Percentiles rank a stretch among this genome's conserved stretches.
Conservation (phyloP, 2,888 invertebrate genomes). For the Microplitis deprimator region DNA sequence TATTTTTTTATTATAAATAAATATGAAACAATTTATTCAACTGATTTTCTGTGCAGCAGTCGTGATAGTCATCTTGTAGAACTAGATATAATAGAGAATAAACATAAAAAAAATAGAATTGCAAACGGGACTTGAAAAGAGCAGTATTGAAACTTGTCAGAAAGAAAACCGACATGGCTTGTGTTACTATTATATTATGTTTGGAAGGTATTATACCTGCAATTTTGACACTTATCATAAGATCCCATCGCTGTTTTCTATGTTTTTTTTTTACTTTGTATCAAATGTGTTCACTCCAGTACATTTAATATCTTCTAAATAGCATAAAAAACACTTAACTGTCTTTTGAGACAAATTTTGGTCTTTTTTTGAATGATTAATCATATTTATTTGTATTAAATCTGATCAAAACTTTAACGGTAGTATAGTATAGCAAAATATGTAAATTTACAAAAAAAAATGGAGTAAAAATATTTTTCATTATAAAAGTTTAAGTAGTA, state of each 20-base stretch:
- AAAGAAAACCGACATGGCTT: conserved; percentile 56
- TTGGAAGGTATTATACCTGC: conserved; percentile 66
- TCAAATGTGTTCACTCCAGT: not conserved
- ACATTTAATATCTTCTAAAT: not conserved
- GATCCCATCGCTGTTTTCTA: conserved; percentile 58
- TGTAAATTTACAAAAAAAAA: no score
- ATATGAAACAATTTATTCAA: no score
- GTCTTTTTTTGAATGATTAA: not conserved
- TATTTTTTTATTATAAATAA: not conserved
- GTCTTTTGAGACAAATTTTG: not conserved
- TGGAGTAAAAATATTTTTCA: no score
- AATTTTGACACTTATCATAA: conserved; percentile 64
- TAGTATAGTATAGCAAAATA: no score
- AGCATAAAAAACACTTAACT: not conserved
- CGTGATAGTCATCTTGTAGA: no score
- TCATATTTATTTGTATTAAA: no score
- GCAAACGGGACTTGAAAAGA: conserved; percentile 59
- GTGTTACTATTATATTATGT: conserved; percentile 63
- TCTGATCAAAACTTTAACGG: no score
- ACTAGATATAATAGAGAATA: no score
- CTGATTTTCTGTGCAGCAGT: no score
- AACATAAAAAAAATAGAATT: conserved; percentile 24
- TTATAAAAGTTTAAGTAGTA: no score
- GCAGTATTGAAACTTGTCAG: conserved; percentile 54
- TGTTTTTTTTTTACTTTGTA: not conserved